Evolutionary conservation across 2,113 vertebrate species (phyloP).

Genomic region (Engraulis encrasicolus): DNA sequence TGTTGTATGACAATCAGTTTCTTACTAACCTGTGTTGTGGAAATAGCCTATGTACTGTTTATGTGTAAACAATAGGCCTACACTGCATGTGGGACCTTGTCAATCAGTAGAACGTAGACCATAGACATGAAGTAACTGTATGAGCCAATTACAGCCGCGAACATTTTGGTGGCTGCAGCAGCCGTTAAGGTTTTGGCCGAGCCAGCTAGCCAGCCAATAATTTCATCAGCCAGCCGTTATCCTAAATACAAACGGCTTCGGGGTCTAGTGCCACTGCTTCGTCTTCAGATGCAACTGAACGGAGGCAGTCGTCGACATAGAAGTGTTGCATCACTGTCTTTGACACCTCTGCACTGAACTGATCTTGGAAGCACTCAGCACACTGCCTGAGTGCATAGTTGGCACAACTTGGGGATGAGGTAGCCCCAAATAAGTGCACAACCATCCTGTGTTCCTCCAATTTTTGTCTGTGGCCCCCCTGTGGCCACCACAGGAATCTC

Average conservation of each 20-base stretch:
- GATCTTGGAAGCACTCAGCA: slow-evolving; percentile 5
- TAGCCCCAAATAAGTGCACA: slow-evolving; percentile 4
- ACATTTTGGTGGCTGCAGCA: slow-evolving; percentile 23
- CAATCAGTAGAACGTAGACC: slow-evolving; percentile 8
- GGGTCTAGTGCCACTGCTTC: background rate
- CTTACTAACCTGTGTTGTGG: too few relatives aligned
- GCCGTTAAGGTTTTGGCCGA: slow-evolving; percentile 21
- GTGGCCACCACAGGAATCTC: background rate
- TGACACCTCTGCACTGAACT: background rate
- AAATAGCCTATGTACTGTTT: too few relatives aligned
- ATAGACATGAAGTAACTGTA: background rate
- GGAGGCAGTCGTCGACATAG: slow-evolving; percentile 16
- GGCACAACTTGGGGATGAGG: background rate
- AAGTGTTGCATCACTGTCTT: background rate
- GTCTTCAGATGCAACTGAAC: background rate
- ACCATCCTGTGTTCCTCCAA: slow-evolving; percentile 23
- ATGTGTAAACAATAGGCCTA: too few relatives aligned
- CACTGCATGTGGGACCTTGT: too few relatives aligned
- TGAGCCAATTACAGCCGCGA: background rate
- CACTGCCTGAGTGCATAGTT: background rate
- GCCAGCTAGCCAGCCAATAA: slow-evolving; percentile 26
- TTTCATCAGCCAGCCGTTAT: slow-evolving; percentile 27
- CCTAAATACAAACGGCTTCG: slow-evolving; percentile 24
- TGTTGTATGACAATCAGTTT: too few relatives aligned
- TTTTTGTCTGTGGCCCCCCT: background rate